Evolutionary conservation across 1,140 invertebrate species (phyloP), one percentile per base, ranked within the genome.

Genomic region (Caenorhabditis briggsae): DNA sequence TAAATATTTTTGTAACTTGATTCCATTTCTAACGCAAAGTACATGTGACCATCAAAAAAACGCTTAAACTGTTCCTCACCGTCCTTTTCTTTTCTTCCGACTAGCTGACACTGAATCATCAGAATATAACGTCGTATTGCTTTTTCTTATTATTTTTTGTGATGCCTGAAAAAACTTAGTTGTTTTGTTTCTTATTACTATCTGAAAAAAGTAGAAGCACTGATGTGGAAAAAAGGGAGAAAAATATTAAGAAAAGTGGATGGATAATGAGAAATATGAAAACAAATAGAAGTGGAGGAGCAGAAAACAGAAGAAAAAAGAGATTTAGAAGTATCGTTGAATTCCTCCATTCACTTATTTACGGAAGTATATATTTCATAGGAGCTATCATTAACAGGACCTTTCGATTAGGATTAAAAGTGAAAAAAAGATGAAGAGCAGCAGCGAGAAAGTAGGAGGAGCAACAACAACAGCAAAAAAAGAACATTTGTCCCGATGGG

Each of bases 401-500:
- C 56, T 11, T 61, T 61, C 3, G 50, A 53, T 8, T 70, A 16
- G 18, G 16, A 3, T 18, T 43, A 43, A 70, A 46, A 18, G 50
- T 14, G n/a, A 2, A 18, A 50, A 50, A 50, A 50, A 78, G 46
- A 78, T 14, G 18, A 43, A 23, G 11, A 74, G n/a, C 46, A 18
- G 16, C 6, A 1, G 46, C 5, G 46, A n/a, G 46, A 25, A 46
- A 46, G 43, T 46, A n/a, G 59, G 46, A 23, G 70, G n/a, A 23
- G 46, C 7, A 78, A n/a, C 11, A 78, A 14, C 12, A 78, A 50
- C 8, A 18, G 8, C 12, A 78, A 48, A 78, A 78, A 78, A 50
- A 78, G 46, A 78, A 78, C 70, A 78, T 78, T 78, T 78, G 70
- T 78, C 70, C 70, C 70, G 70, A 78, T 53, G 70, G 70, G 70